Evolutionary conservation across 2,113 vertebrate species (phyloP), one percentile per base, ranked within the genome.

Genomic region (Halichoeres trimaculatus): DNA sequence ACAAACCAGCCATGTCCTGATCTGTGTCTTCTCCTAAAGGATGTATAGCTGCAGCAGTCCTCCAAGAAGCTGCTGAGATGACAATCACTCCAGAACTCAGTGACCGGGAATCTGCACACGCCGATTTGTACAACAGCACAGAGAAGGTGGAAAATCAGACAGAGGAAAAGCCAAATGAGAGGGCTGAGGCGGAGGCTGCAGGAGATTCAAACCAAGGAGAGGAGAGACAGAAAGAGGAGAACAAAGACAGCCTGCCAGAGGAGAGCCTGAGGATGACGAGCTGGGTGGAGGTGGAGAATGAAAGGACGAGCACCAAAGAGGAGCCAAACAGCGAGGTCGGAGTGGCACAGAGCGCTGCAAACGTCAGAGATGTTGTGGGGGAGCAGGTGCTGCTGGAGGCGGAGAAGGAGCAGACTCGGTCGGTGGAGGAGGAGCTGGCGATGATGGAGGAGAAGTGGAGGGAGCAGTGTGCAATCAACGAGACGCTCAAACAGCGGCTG

Each of bases 391-490:
- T 40, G 22, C 65, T 67, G 24, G 74, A 84, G 59, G 81, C 66
- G 0, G 80, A 87, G 17, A 81, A 77, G 30, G 83, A 88, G 0
- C 83, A 83, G 23, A 95, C 94, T n/a, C 93, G 70, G 64, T 96
- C 96, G 48, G 96, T 96, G 79, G 96, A 98, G 86, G 95, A 95
- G 84, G 96, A 98, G 90, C 92, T 98, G 73, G 96, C 95, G 13
- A 94, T 94, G 92, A 94, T 98, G 95, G 97, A 99, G 87, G 91
- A 97, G 93, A 98, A 96, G 78, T 98, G 96, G 97, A 97, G 95
- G 80, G 96, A 98, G 85, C 98, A 99, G 90, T 93, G 97, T 26
- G 95, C 96, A 77, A 95, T 96, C 88, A 96, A 94, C 10, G 96
- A 96, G 78, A 80, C 91, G 24, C 88, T 98, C 74, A 97, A 96